Evolutionary conservation across 2,888 invertebrate genomes (phyloP).

Genomic region (Caenorhabditis sinica): DNA sequence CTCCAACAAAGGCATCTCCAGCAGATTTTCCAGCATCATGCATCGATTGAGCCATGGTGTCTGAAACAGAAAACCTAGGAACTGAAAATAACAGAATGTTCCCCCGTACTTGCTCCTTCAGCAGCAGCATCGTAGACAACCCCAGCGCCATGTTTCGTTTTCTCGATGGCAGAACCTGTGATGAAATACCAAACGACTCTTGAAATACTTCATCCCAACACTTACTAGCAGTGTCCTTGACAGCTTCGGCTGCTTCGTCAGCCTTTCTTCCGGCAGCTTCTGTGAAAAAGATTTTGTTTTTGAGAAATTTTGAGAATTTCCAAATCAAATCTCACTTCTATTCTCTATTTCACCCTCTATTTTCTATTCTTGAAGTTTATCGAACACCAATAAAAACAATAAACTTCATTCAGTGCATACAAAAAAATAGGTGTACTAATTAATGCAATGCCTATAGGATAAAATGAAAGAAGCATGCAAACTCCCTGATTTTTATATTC

Average conservation of each 20-base stretch:
- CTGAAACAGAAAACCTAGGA: conserved; percentile 16
- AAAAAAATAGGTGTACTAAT: conserved; percentile 18
- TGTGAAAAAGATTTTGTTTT: conserved; percentile 4
- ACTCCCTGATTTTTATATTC: conserved; percentile 34
- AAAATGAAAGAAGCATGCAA: conserved; percentile 14
- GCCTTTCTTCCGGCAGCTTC: conserved; percentile 31
- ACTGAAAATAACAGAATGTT: conserved; percentile 14
- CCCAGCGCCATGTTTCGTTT: conserved; percentile 48
- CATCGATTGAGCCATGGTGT: conserved; percentile 41
- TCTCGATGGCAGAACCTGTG: conserved; percentile 11
- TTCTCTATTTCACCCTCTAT: conserved; percentile 30
- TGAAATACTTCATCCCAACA: not conserved
- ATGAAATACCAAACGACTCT: not conserved
- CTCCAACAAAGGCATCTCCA: conserved; percentile 36
- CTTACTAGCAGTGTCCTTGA: not conserved
- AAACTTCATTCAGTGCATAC: conserved; percentile 46
- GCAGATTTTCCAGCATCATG: conserved; percentile 58
- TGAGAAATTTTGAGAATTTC: not conserved
- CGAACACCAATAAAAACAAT: conserved; percentile 13
- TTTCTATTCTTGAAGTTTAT: not conserved
- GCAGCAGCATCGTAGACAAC: conserved; percentile 48
- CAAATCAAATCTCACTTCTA: not conserved
- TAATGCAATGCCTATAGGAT: conserved; percentile 21
- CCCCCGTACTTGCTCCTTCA: conserved; percentile 47
- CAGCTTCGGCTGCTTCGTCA: conserved; percentile 11